Evolutionary conservation across 2,888 invertebrate species (phyloP), one percentile per base, ranked within the genome.

Genomic region (Cataglyphis cursor): DNA sequence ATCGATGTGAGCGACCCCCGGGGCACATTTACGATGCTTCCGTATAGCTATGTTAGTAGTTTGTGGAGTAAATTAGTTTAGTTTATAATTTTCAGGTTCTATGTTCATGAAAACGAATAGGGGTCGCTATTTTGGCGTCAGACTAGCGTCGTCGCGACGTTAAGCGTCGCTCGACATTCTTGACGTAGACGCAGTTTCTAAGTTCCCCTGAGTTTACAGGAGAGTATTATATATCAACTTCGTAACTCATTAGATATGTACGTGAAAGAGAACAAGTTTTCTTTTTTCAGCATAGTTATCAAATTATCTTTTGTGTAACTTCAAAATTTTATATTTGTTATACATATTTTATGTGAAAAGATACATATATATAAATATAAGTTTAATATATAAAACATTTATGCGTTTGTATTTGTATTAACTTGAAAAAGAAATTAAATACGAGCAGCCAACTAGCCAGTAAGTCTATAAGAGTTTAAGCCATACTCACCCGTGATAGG

Each of bases 401-500:
- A 5, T 9, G 28, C 21, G 3, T 73, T 28, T n/a, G 4, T 51
- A 65, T 76, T 28, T 24, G 21, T n/a, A 0, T 64, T 31, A 62
- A 62, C 18, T n/a, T 54, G 8, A 51, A 24, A 12, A 38, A 41
- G 18, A 51, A 51, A 61, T 68, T n/a, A 21, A 44, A 21, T 15
- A 12, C 3, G 3, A 18, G 12, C 6, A 72, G n/a, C 4, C 68
- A 51, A 57, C 12, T 70, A 51, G n/a, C 35, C 18, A 38, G 28
- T 28, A 35, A 59, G 38, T 35, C 8, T 10, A 35, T 44, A 72
- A 44, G 3, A 51, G 9, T 44, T 61, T 61, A 48, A 80, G 24
- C 24, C 21, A 44, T 38, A 86, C 96, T 97, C 95, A 98, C 97
- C 97, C 97, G 93, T 97, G 97, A 95, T 98, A 98, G 65, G 97